A percentile compares a stretch with the other conserved stretches of the same genome.
phyloP scores from a whole-genome alignment of 1,140 invertebrate species.

The Chironomus tepperi region DNA sequence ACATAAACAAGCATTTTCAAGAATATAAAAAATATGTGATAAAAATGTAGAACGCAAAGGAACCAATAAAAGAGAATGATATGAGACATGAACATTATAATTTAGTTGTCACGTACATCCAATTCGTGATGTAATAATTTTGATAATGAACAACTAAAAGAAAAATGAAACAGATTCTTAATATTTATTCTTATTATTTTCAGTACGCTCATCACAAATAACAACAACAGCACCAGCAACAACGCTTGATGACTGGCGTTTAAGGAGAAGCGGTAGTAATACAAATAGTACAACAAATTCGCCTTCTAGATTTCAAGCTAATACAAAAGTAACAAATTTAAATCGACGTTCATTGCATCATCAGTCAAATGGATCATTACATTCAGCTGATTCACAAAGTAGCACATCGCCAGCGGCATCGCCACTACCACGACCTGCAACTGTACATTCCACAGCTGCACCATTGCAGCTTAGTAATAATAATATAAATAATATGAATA shows the following conservation, averaged over 20 bases:
- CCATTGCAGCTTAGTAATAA: conserved; percentile 7
- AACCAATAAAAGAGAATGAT: too few species aligned
- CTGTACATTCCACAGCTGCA: conserved; percentile 36
- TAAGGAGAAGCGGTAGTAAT: conserved; percentile 1
- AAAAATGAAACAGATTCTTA: too few species aligned
- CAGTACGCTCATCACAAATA: conserved; percentile 16
- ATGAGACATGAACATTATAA: background rate
- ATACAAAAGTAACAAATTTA: background rate
- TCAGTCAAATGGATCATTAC: conserved; percentile 74
- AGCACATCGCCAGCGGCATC: conserved; percentile 76
- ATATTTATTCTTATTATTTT: background rate
- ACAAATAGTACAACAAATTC: conserved; percentile 21
- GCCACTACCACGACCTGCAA: conserved; percentile 66
- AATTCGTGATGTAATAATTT: background rate
- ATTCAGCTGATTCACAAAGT: conserved; percentile 70
- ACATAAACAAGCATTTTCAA: too few species aligned
- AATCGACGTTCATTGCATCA: conserved; percentile 61
- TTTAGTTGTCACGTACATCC: background rate
- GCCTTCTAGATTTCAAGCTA: conserved; percentile 19
- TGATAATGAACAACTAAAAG: too few species aligned
- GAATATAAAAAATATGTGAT: too few species aligned
- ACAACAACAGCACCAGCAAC: background rate
- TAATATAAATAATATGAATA: conserved; percentile 4
- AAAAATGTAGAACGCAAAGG: too few species aligned
- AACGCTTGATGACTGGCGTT: conserved; percentile 7